Evolutionary conservation across 23 tunicate genomes (phyloP).

Genomic region (Halocynthia aurantium): DNA sequence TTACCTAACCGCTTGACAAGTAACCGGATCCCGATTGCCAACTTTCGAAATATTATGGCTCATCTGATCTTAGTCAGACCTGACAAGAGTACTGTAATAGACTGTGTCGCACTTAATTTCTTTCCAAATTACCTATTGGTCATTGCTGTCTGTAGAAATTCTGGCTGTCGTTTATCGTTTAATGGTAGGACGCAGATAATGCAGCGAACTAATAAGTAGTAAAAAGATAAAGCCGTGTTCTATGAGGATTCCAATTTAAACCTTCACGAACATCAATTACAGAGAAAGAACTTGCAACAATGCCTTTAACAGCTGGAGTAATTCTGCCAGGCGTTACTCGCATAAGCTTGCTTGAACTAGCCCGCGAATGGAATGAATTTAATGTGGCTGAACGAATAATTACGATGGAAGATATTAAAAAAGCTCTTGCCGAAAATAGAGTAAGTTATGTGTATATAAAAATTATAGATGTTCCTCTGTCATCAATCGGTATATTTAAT

Average conservation of each 20-base stretch:
- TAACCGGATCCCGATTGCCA: no score
- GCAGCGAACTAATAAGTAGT: no score
- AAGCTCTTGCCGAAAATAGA: constrained; percentile 75
- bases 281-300: constrained; percentile 94
- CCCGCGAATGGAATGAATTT: constrained; percentile 77
- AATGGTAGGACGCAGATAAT: no score
- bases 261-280: background rate
- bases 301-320: constrained; percentile 82
- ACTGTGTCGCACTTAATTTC: no score
- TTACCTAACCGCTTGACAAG: no score
- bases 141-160: no score
- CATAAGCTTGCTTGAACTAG: constrained; percentile 57
- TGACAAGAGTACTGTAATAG: no score
- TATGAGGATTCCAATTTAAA: background rate
- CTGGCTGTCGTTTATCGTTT: no score
- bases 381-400: constrained; percentile 71
- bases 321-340: constrained; percentile 97
- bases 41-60: no score
- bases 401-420: constrained; percentile 80
- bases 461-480: background rate
- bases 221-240: no score
- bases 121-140: no score
- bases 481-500: background rate
- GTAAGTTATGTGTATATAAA: constrained; percentile 25
- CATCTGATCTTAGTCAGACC: no score